Evolutionary conservation across 2,113 vertebrate species (phyloP).

Genomic region (Nanorana parkeri): DNA sequence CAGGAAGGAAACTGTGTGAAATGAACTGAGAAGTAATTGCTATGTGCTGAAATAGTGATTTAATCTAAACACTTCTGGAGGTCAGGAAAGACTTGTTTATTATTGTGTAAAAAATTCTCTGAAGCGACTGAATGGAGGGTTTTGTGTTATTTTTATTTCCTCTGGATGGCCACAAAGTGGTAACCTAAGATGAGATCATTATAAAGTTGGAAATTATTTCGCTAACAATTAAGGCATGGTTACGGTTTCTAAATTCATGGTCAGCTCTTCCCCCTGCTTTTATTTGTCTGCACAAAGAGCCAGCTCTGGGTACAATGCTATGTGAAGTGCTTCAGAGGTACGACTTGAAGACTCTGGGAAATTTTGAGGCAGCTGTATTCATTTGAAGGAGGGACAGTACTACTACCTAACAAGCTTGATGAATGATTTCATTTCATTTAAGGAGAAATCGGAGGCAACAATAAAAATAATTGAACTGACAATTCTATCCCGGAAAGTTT

Average conservation of each 20-base stretch:
- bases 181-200: conserved; percentile 57
- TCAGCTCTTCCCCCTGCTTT: conserved; percentile 28
- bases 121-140: conserved; percentile 42
- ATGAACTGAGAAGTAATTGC: conserved; percentile 56
- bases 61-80: conserved; percentile 56
- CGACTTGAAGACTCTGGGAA: conserved; percentile 22
- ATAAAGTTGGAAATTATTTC: conserved; percentile 46
- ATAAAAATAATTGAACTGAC: too few species aligned
- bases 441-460: too few species aligned
- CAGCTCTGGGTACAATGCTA: conserved; percentile 36
- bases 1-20: conserved; percentile 57
- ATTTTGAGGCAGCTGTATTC: not conserved
- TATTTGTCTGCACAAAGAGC: conserved; percentile 32
- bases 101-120: conserved; percentile 53
- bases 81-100: conserved; percentile 58
- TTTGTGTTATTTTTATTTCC: conserved; percentile 55
- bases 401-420: not conserved
- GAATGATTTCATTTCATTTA: not conserved
- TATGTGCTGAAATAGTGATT: conserved; percentile 57
- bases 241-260: conserved; percentile 34
- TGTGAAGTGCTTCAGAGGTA: conserved; percentile 30
- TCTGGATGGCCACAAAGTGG: conserved; percentile 52
- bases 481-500: too few species aligned
- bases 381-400: conserved; percentile 3
- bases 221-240: conserved; percentile 50